Base-by-base conservation (phyloP, 1,140 invertebrate species). In the Mesaphorura yosii region DNA sequence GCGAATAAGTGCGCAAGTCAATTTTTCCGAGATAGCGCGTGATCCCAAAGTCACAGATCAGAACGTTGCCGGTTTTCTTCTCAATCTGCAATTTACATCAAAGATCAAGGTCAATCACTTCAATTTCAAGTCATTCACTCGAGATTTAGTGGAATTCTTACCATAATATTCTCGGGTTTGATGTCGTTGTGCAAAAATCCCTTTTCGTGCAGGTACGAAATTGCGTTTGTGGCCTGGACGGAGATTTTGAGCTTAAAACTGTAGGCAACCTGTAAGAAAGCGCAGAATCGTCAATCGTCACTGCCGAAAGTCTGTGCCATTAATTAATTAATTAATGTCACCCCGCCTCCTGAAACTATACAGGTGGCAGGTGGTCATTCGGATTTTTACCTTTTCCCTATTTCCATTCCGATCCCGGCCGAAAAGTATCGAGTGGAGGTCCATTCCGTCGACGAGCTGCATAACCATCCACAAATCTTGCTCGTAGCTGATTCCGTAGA, bases 131-230 rank as follows among this genome's bases (percentile, higher is more conserved):
- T n/a, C 10, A 42, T 17, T 42, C 6, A 10, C 12, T 17, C 12
- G 6, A 42, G 20, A 10, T 14, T 14, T 17, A 12, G 12, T 12
- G 7, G 10, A 47, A 47, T 28, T 47, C 23, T 12, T 28, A 48
- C 47, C 28, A 48, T 48, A 27, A 48, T 48, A 48, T 48, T 48
- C 10, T 48, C 5, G 19, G 47, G 47, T 48, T 48, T 48, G 47
- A 48, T 48, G 22, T 48, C 47, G 37, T 27, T 26, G 28, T 48
- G 47, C 20, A 31, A 37, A 20, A 34, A 48, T 4, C 47, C 28
- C 25, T 20, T 37, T 20, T 10, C 10, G 47, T 48, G 47, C 14
- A 48, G 12, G 25, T 31, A 48, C 7, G 26, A 14, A 20, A 48
- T 31, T 20, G 47, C 47, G 22, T 20, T 48, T 4, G 6, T 26